These are phyloP conservation scores for Amiota mariae DNA, from an alignment of 2,888 invertebrate genomes.

Conservation along the genomic window DNA sequence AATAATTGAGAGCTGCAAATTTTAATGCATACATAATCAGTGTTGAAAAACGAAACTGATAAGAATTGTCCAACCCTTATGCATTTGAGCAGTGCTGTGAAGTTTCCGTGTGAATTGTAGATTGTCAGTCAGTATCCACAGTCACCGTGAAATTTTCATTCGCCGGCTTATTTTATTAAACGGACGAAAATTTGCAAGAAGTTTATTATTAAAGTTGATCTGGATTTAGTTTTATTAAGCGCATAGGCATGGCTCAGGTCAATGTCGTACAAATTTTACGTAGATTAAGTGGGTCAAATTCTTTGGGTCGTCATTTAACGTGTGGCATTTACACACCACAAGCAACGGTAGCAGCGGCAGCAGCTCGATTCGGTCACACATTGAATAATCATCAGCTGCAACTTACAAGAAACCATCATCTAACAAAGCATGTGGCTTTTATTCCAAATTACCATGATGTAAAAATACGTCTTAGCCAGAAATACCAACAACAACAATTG, in stretches of 20 bases:
- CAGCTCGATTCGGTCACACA: constrained; percentile 30
- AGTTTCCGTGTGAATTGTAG: too few species aligned
- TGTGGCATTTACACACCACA: background rate
- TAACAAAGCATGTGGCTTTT: constrained; percentile 36
- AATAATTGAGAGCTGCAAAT: constrained; percentile 16
- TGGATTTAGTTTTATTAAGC: too few species aligned
- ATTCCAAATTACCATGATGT: background rate
- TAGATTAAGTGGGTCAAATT: background rate
- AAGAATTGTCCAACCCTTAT: too few species aligned
- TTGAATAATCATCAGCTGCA: constrained; percentile 36
- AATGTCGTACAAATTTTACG: constrained; percentile 3
- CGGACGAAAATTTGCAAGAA: too few species aligned
- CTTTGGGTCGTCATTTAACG: background rate
- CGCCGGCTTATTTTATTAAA: background rate
- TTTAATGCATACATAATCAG: too few species aligned
- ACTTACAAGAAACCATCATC: constrained; percentile 1
- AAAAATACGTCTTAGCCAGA: background rate
- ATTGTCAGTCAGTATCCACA: background rate
- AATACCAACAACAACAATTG: constrained; percentile 16
- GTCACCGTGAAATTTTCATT: background rate
- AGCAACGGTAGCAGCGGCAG: background rate
- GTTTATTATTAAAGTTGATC: too few species aligned
- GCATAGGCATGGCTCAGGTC: background rate
- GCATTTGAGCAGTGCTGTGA: too few species aligned
- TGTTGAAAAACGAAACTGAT: too few species aligned